phyloP scores from a whole-genome alignment of 2,113 vertebrate genomes.

The Athene noctua region DNA sequence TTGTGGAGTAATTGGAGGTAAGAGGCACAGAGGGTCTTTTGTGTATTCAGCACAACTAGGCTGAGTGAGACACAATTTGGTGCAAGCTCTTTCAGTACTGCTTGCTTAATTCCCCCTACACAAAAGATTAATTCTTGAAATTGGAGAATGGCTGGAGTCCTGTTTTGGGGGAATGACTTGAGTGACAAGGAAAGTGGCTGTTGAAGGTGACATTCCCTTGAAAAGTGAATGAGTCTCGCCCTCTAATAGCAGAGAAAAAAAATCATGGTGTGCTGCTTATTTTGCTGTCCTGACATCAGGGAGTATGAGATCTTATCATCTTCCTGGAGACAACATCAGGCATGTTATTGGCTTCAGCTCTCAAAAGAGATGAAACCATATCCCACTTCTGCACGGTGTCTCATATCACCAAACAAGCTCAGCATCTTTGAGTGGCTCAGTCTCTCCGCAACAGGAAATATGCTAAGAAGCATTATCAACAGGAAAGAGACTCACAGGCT shows the following conservation, averaged over 20 bases:
- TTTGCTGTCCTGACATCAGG: neutral
- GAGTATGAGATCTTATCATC: neutral
- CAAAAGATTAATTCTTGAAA: slow-evolving; percentile 20
- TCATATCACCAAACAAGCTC: neutral
- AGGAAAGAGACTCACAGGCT: slow-evolving; percentile 62
- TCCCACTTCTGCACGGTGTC: neutral
- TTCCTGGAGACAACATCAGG: neutral
- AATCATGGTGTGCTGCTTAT: neutral
- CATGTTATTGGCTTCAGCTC: slow-evolving; percentile 12
- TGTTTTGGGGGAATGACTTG: neutral
- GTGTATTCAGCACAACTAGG: neutral
- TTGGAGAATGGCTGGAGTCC: neutral
- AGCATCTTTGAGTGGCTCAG: neutral
- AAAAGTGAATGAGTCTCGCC: neutral
- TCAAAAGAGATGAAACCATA: slow-evolving; percentile 35
- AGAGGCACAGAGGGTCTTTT: neutral
- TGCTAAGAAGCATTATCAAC: slow-evolving; percentile 58
- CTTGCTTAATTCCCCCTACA: neutral
- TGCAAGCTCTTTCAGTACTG: neutral
- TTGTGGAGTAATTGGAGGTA: neutral
- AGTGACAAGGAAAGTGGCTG: neutral
- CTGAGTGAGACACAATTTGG: neutral
- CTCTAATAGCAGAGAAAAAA: neutral
- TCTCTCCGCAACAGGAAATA: slow-evolving; percentile 57
- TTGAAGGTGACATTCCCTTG: slow-evolving; percentile 17